Evolutionary conservation across 2,888 invertebrate species (phyloP).

Genomic region (Conchocele bisecta): DNA sequence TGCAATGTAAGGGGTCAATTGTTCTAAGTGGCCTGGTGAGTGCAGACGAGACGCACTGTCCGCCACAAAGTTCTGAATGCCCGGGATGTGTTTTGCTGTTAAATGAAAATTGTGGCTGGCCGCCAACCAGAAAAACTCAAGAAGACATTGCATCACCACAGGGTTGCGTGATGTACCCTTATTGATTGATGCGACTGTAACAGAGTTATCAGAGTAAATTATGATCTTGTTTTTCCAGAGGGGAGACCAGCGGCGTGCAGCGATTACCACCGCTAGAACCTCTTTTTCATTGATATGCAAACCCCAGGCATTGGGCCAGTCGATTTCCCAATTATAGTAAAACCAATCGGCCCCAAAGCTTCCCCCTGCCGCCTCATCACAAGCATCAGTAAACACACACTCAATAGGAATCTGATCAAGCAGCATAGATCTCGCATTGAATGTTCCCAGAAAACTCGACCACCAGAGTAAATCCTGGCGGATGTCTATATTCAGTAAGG

Average conservation of each 20-base stretch:
- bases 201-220: not conserved
- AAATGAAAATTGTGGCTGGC: not conserved
- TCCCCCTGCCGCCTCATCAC: conserved; percentile 2
- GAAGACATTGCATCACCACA: not conserved
- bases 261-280: not conserved
- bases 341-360: not conserved
- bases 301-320: not conserved
- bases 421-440: not conserved
- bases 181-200: not conserved
- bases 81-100: not conserved
- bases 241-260: not conserved
- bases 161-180: not conserved
- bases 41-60: not conserved
- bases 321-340: not conserved
- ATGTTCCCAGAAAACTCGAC: not conserved
- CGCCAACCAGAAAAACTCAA: not conserved
- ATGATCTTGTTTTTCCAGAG: not conserved
- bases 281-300: conserved; percentile 1
- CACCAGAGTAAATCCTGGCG: not conserved
- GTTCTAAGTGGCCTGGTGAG: not conserved
- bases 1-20: not conserved
- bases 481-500: not conserved
- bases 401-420: not conserved
- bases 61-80: not conserved
- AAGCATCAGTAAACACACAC: conserved; percentile 1